Evolutionary conservation across 2,113 vertebrate species (phyloP), one percentile per base, ranked within the genome.

Genomic region (Ceratotherium simum): DNA sequence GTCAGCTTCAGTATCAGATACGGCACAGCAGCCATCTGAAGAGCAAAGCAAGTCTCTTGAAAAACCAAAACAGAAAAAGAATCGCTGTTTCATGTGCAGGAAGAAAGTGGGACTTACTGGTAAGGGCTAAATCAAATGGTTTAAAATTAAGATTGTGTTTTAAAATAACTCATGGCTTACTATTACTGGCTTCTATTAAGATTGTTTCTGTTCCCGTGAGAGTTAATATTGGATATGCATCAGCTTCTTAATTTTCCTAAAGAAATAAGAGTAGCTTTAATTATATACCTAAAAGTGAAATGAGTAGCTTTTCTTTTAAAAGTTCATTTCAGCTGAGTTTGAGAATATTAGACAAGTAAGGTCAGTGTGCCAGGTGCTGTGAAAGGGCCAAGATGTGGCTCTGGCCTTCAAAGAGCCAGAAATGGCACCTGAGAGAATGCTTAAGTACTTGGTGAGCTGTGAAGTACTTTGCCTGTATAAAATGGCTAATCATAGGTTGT

Each of bases 81-180:
- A 99, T 96, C 99, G 99, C 97, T 99, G 99, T 98, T 99, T 99
- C 98, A 99, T 99, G 98, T 99, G 99, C 98, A 99, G 99, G 92
- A 99, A 99, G 98, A 99, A 99, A 98, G 98, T 99, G 97, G 99
- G 99, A 97, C 99, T 99, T 95, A 99, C 99, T 75, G 99, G 99
- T 99, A 98, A 98, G 99, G 92, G 82, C 79, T 31, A 17, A 23
- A 33, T 36, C 48, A 23, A 10, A n/a, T 60, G 69, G 51, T 72
- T 79, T 86, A 42, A 27, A 48, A 29, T 91, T 93, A 78, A 56
- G n/a, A 12, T 21, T 31, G 56, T 60, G 3, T 36, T 75, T 81
- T 42, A 42, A 29, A 70, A 20, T 83, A 62, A 46, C 3, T 16
- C 46, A 9, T 46, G 76, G 20, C 54, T 42, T n/a, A 31, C 51